Evolutionary conservation across 2,888 invertebrate species (phyloP).

Genomic region (Stomorhina lunata): DNA sequence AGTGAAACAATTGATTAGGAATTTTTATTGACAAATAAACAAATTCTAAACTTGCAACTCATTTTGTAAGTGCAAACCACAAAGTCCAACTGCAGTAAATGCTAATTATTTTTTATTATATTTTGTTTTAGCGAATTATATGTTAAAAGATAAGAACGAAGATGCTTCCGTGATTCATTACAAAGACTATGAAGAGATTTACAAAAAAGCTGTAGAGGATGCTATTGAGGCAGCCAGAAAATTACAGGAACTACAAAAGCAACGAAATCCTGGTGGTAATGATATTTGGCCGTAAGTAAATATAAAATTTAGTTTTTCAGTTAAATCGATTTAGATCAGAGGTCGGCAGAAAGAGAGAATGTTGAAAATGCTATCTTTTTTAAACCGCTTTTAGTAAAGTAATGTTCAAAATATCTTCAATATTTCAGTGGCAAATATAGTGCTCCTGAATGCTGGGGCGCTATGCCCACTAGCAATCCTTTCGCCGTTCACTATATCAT

Average conservation of each 20-base stretch:
- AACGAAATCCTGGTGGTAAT: slow-evolving; percentile 81
- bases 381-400: background rate
- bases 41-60: background rate
- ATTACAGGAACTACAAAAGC: slow-evolving; percentile 85
- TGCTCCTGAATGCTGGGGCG: slow-evolving; percentile 48
- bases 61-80: background rate
- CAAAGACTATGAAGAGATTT: slow-evolving; percentile 73
- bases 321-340: background rate
- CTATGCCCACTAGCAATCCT: slow-evolving; percentile 75
- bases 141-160: slow-evolving; percentile 62
- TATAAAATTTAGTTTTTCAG: background rate
- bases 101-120: background rate
- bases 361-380: background rate
- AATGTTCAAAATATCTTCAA: background rate
- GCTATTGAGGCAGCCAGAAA: slow-evolving; percentile 83
- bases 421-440: slow-evolving; percentile 40
- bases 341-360: background rate
- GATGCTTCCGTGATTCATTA: slow-evolving; percentile 66
- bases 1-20: background rate
- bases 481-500: slow-evolving; percentile 90
- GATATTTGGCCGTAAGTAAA: slow-evolving; percentile 76
- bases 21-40: background rate
- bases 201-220: slow-evolving; percentile 66
- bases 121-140: slow-evolving; percentile 64
- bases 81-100: slow-evolving; percentile 1